phyloP scores from a whole-genome alignment of 2,797 vertebrate species.

The Myoxocephalus aenaeus region DNA sequence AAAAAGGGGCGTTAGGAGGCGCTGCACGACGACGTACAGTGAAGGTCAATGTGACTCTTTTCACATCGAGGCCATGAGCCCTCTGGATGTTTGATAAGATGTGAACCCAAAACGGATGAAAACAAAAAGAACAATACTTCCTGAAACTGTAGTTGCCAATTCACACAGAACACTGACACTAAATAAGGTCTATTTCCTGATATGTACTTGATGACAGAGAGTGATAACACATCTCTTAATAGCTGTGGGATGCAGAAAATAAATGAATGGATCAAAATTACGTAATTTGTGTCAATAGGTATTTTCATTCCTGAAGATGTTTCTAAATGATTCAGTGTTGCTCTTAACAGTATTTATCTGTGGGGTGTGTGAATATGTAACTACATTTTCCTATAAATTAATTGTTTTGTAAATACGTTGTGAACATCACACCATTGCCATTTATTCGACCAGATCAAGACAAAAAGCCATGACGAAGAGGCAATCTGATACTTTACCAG shows the following conservation, averaged over 20 bases:
- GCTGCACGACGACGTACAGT: conserved; percentile 24
- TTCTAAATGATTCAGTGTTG: conserved; percentile 76
- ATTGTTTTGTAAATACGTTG: conserved; percentile 81
- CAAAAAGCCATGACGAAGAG: conserved; percentile 59
- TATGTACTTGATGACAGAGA: conserved; percentile 75
- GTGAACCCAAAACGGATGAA: conserved; percentile 50
- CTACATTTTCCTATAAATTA: conserved; percentile 79
- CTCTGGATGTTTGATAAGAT: conserved; percentile 60
- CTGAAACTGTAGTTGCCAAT: conserved; percentile 77
- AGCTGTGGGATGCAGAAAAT: conserved; percentile 53
- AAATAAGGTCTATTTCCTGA: conserved; percentile 76
- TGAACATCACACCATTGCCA: conserved; percentile 69
- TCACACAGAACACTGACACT: conserved; percentile 76
- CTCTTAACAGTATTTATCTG: conserved; percentile 77
- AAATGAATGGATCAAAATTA: conserved; percentile 59
- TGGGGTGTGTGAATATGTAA: conserved; percentile 83
- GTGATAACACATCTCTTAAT: conserved; percentile 63
- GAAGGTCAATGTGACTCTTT: conserved; percentile 57
- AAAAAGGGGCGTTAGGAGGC: conserved; percentile 47
- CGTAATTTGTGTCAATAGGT: conserved; percentile 71
- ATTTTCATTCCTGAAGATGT: conserved; percentile 77
- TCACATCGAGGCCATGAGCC: conserved; percentile 49
- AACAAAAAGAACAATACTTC: conserved; percentile 62
- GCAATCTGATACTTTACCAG: conserved; percentile 63
- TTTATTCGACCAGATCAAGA: conserved; percentile 62